These are phyloP conservation scores for Psittacula derbiana DNA, from an alignment of 2,797 vertebrate genomes.

Conservation along the genomic window DNA sequence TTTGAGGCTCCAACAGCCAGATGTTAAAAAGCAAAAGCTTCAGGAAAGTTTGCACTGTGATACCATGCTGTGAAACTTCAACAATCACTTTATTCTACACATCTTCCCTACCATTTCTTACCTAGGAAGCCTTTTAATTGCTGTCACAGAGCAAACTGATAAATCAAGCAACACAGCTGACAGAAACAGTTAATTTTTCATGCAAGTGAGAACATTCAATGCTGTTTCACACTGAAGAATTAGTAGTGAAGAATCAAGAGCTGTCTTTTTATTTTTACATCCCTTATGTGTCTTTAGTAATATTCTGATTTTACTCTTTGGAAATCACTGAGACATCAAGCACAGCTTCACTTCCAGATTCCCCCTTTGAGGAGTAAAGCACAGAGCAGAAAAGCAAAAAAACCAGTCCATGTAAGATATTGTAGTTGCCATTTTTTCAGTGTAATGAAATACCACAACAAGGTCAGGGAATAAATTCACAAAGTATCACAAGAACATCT, in stretches of 20 bases:
- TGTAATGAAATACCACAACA: not conserved
- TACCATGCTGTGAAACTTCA: not conserved
- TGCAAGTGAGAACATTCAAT: not conserved
- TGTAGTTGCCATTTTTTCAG: not conserved
- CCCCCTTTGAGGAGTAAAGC: not conserved
- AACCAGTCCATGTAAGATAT: not conserved
- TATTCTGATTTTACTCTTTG: not conserved
- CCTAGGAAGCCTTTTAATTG: slow-evolving; percentile 27
- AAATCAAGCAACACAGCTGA: not conserved
- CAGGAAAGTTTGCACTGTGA: not conserved
- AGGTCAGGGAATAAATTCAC: not conserved
- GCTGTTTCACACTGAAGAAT: not conserved
- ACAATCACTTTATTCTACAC: not conserved
- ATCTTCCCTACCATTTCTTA: not conserved
- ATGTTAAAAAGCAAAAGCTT: not conserved
- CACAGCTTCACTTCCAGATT: not conserved
- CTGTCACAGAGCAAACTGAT: not conserved
- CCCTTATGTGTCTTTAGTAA: not conserved
- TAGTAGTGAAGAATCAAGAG: not conserved
- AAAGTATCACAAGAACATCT: not conserved
- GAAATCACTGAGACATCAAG: not conserved
- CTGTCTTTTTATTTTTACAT: not conserved
- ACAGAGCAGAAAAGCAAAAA: not conserved
- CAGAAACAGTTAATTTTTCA: not conserved
- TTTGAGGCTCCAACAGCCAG: not conserved